Evolutionary conservation across 2,797 vertebrate genomes (phyloP).

Genomic region (Megalops cyprinoides): DNA sequence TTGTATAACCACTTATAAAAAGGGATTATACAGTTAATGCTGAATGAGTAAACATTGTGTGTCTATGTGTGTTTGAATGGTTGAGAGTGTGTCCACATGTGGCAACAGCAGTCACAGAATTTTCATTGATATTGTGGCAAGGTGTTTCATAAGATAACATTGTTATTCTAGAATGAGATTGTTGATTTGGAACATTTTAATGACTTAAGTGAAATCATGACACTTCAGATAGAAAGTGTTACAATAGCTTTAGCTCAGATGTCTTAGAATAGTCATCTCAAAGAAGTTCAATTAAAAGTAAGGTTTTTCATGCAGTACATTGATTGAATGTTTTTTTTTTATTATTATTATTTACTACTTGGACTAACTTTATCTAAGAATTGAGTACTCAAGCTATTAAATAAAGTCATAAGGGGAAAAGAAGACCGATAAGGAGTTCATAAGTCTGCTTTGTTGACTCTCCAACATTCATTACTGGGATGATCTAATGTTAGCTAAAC

Average conservation of each 20-base stretch:
- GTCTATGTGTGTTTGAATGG: not conserved
- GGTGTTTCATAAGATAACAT: constrained; percentile 10
- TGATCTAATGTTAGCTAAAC: too few species aligned
- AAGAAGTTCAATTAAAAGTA: constrained; percentile 33
- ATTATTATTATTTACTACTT: constrained; percentile 18
- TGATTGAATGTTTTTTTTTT: constrained; percentile 37
- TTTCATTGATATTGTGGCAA: not conserved
- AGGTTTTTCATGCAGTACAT: constrained; percentile 35
- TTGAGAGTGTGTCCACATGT: not conserved
- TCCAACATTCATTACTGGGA: too few species aligned
- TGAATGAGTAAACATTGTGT: too few species aligned
- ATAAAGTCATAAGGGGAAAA: constrained; percentile 36
- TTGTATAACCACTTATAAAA: too few species aligned
- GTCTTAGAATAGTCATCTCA: constrained; percentile 22
- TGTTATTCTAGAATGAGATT: constrained; percentile 18
- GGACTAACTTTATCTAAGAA: constrained; percentile 46
- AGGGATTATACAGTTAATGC: too few species aligned
- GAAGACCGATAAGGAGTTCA: too few species aligned
- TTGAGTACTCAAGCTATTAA: constrained; percentile 54
- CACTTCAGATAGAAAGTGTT: constrained; percentile 10
- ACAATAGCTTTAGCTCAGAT: constrained; percentile 23
- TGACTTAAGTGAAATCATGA: constrained; percentile 19
- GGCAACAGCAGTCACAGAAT: not conserved
- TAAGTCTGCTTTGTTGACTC: too few species aligned
- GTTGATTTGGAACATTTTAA: constrained; percentile 11